Base-by-base conservation (phyloP, 2,888 invertebrate species). In the Drosophila setosimentum region DNA sequence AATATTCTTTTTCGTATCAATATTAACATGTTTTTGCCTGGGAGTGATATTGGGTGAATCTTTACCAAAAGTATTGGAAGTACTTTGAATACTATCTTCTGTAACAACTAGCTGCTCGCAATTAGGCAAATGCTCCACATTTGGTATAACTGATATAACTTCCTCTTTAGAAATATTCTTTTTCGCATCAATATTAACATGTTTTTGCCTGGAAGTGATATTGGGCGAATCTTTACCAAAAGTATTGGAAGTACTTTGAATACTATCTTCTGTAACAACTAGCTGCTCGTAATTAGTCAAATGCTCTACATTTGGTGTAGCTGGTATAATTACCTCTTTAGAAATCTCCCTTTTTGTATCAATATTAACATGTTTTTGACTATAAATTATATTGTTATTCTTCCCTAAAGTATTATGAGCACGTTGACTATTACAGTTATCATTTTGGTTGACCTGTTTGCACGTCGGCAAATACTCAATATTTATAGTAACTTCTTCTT, bases 1-100 rank as follows among this genome's bases (percentile, higher is more conserved):
- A 35, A 16, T 51, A 2, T n/a, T 11, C 8, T 21, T 10, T 68
- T 68, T 33, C 18, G 18, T 21, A 8, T n/a, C 18, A 13, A 4
- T 37, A 37, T n/a, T 54, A n/a, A n/a, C 54, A 35, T 54, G 54
- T 27, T 54, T 35, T n/a, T n/a, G 24, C 13, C 27, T 37, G 4
- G 54, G n/a, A 13, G 27, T 54, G 11, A 18, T 55, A 13, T 13
- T n/a, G 27, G 18, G 35, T 13, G 27, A 4, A n/a, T 7, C 0
- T 45, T 45, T 45, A 24, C 45, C 45, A 45, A 45, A 45, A 8
- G 21, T 45, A 21, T 45, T 45, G 8, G 16, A 24, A 24, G 45
- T 24, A 13, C 21, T 16, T 45, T 45, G 21, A 24, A 24, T 24
- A 24, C 4, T 4, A 16, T 45, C 16, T 8, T 45, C 45, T n/a